Evolutionary conservation across 2,888 invertebrate species (phyloP), one percentile per base, ranked within the genome.

Genomic region (Mystacides longicornis): DNA sequence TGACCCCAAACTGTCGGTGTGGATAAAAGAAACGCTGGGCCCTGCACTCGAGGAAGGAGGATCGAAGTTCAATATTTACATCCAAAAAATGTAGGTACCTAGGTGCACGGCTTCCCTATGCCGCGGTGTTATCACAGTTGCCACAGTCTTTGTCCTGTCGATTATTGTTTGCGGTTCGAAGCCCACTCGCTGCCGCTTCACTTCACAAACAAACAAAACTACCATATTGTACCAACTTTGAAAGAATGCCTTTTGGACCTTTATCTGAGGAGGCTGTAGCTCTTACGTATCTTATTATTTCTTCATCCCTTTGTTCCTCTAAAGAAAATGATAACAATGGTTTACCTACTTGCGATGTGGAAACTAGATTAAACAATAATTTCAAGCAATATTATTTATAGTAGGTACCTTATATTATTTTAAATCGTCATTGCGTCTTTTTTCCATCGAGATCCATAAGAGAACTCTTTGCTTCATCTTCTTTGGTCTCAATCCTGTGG

Each of bases 1-100:
- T 43, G 56, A 53, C 54, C 57, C 54, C 51, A 49, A 2, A 23
- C 27, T n/a, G 9, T 45, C 31, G 19, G 23, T 11, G 42, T 42
- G 43, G 18, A 45, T 48, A 43, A 54, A 58, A 57, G 58, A 27
- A 21, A 14, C 14, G 14, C 31, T 49, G 31, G 37, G 60, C 49
- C 43, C 54, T 49, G 21, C 11, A 48, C 48, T 27, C 11, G 14
- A 47, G 52, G 50, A 60, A 60, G 56, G 54, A 52, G 58, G 60
- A 58, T 58, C 60, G 56, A 57, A 60, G 60, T 60, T 60, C 60
- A 60, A 60, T 60, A 60, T 60, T 60, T 60, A 60, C 60, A 60
- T 60, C 58, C 53, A 60, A 37, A 37, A 37, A 58, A 58, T 60
- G 54, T 54, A 58, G 54, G 58, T 56, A 56, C 33, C 43, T 52